A percentile compares a stretch with the other conserved stretches of the same genome.
These are phyloP conservation scores for Sebastes trivittatus DNA, from an alignment of 2,797 vertebrate species.

Conservation along the genomic window DNA sequence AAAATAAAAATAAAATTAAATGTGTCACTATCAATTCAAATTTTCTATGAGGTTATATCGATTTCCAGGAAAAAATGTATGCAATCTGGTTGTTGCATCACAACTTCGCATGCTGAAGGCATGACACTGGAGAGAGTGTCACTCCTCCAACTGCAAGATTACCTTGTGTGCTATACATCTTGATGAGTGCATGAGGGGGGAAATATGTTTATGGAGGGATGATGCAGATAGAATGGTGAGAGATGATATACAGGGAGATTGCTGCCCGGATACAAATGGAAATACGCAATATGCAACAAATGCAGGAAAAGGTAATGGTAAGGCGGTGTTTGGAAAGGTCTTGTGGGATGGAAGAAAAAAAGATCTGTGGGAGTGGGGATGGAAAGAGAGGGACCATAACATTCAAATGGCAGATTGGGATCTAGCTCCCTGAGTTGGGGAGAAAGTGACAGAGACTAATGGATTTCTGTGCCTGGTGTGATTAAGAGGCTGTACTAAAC, in stretches of 20 bases:
- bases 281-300: slow-evolving; percentile 51
- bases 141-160: slow-evolving; percentile 34
- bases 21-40: background rate
- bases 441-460: slow-evolving; percentile 87
- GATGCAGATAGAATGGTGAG: slow-evolving; percentile 60
- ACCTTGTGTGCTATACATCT: slow-evolving; percentile 35
- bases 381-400: slow-evolving; percentile 76
- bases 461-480: slow-evolving; percentile 87
- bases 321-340: slow-evolving; percentile 53
- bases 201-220: slow-evolving; percentile 53
- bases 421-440: slow-evolving; percentile 81
- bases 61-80: slow-evolving; percentile 19
- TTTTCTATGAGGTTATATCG: background rate
- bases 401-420: slow-evolving; percentile 83
- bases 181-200: slow-evolving; percentile 34
- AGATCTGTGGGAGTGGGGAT: background rate
- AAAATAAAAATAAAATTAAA: background rate
- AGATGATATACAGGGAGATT: slow-evolving; percentile 55
- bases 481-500: slow-evolving; percentile 84
- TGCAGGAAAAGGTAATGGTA: slow-evolving; percentile 39
- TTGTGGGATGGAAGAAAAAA: slow-evolving; percentile 28
- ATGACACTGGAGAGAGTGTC: slow-evolving; percentile 25
- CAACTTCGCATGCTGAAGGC: background rate
- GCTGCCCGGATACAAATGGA: slow-evolving; percentile 46
- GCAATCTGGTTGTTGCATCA: slow-evolving; percentile 8